Conservation (phyloP, 2,888 invertebrate species). For the Phragmatobia fuliginosa region DNA sequence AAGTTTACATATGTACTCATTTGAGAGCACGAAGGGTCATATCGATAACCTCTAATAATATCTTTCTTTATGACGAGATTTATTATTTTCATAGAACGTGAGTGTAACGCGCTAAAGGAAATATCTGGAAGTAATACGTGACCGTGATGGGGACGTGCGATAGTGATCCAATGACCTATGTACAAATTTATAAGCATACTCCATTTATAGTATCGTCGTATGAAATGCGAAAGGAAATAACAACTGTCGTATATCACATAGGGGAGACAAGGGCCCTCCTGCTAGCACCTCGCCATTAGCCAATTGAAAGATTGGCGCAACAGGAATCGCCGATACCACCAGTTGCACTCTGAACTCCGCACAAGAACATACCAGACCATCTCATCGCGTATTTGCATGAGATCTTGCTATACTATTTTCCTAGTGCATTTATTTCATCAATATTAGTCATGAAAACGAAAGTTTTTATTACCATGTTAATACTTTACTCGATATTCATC, state of each 20-base stretch:
- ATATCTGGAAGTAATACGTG: neutral
- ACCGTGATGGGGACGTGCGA: constrained; percentile 26
- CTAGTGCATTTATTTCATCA: constrained; percentile 35
- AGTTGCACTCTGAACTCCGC: constrained; percentile 65
- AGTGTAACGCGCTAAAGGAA: neutral
- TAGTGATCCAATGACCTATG: constrained; percentile 46
- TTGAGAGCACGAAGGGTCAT: neutral
- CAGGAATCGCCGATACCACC: constrained; percentile 63
- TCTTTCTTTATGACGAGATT: neutral
- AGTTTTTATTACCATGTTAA: constrained; percentile 57
- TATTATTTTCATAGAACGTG: neutral
- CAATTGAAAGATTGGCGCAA: constrained; percentile 80
- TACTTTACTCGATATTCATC: constrained; percentile 62
- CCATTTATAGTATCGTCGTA: constrained; percentile 58
- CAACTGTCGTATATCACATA: constrained; percentile 66
- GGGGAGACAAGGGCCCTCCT: constrained; percentile 81
- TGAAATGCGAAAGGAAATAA: constrained; percentile 75
- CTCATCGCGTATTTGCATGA: constrained; percentile 30
- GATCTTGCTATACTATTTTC: constrained; percentile 21
- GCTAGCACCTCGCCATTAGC: constrained; percentile 77
- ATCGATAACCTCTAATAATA: neutral
- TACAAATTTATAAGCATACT: constrained; percentile 45
- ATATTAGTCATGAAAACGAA: constrained; percentile 67
- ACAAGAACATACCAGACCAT: constrained; percentile 56
- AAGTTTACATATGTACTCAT: neutral